These are phyloP conservation scores for Drosophila vallismaia DNA, from an alignment of 2,888 invertebrate species.

Conservation along the genomic window DNA sequence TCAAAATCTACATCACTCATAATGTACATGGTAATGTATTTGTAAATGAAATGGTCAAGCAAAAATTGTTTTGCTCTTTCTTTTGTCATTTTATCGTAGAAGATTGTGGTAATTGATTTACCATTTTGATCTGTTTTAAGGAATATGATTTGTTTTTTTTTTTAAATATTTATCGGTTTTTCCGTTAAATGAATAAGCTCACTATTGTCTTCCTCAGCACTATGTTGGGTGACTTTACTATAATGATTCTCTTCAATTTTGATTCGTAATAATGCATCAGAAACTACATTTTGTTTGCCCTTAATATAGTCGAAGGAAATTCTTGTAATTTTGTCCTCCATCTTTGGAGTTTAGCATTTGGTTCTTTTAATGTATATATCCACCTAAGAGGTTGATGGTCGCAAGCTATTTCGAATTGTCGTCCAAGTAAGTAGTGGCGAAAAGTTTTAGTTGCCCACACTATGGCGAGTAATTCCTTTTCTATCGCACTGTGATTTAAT, in stretches of 20 bases:
- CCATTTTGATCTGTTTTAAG: not conserved
- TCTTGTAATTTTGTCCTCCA: too few species aligned
- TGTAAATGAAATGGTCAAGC: not conserved
- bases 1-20: too few species aligned
- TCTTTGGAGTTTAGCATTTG: too few species aligned
- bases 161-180: not conserved
- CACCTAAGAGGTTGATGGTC: too few species aligned
- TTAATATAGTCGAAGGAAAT: not conserved
- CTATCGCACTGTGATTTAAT: too few species aligned
- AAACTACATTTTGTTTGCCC: not conserved
- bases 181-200: not conserved
- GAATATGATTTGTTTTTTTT: constrained; percentile 4
- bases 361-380: too few species aligned
- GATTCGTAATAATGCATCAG: not conserved
- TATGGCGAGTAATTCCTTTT: too few species aligned
- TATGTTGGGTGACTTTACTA: not conserved
- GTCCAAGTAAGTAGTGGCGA: too few species aligned
- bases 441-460: too few species aligned
- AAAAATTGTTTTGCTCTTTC: constrained; percentile 7
- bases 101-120: not conserved
- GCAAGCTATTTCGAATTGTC: too few species aligned
- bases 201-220: not conserved
- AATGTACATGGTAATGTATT: too few species aligned
- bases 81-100: not conserved
- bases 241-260: not conserved